Percentiles rank a stretch among this genome's conserved stretches.
These are phyloP conservation scores for Motacilla tschutschensis DNA, from an alignment of 2,113 vertebrate genomes.

Conservation along the genomic window DNA sequence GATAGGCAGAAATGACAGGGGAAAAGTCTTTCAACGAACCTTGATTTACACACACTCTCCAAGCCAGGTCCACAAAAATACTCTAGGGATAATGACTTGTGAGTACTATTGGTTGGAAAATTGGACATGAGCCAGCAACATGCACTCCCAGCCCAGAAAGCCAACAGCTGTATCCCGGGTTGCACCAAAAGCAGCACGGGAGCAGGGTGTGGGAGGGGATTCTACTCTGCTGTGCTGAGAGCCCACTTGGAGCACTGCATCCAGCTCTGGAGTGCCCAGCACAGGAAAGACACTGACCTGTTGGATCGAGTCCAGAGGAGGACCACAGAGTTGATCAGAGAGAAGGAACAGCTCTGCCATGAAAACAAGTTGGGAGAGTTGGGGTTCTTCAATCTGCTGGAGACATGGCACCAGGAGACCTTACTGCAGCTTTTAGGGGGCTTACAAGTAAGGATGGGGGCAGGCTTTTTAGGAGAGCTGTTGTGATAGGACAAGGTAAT, in stretches of 20 bases:
- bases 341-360: background rate
- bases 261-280: background rate
- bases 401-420: background rate
- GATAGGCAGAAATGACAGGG: background rate
- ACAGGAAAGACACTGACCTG: background rate
- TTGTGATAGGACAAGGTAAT: background rate
- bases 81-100: background rate
- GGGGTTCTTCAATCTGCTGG: background rate
- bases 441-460: background rate
- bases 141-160: background rate
- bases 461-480: background rate
- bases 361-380: background rate
- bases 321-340: background rate
- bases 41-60: background rate
- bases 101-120: background rate
- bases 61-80: background rate
- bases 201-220: accelerated
- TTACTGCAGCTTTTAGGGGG: accelerated
- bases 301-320: accelerated
- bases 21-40: background rate
- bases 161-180: background rate
- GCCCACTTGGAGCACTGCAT: background rate
- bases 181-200: accelerated
- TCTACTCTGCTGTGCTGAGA: background rate
- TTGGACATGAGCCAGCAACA: background rate